phyloP scores from a whole-genome alignment of 2,797 vertebrate species.

The Loris lydekkerianus region DNA sequence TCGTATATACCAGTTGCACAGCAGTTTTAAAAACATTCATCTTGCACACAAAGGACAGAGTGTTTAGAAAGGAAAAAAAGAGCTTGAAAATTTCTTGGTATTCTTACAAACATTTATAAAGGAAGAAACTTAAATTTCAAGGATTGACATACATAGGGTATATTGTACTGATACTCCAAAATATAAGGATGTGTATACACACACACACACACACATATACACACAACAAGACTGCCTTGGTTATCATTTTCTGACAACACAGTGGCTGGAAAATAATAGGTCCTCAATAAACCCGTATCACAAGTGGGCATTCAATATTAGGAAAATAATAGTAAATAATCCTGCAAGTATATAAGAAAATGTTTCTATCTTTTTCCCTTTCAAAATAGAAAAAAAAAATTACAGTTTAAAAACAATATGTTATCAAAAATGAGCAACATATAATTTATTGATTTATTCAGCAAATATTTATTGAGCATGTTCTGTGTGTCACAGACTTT shows the following conservation, averaged over 20 bases:
- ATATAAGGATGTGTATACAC: rapidly evolving
- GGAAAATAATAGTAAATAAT: neutral
- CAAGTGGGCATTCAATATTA: neutral
- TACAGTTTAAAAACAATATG: neutral
- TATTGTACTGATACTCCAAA: neutral
- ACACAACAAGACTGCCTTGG: neutral
- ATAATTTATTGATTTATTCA: neutral
- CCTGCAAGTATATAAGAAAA: neutral
- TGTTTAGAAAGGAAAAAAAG: neutral
- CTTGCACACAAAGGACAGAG: neutral
- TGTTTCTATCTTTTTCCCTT: neutral
- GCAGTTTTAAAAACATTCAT: neutral
- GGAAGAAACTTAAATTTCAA: neutral
- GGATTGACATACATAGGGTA: neutral
- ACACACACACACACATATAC: neutral
- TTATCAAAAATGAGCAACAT: neutral
- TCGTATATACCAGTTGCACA: neutral
- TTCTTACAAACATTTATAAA: neutral
- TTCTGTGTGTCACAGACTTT: neutral
- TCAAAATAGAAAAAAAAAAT: neutral
- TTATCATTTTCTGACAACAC: neutral
- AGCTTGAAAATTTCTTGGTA: neutral
- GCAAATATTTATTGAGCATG: neutral
- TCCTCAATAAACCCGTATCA: neutral
- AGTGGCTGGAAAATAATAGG: neutral